A percentile compares a stretch with the other conserved stretches of the same genome.
These are phyloP conservation scores for Varecia variegata DNA, from an alignment of 2,797 vertebrate species.

Conservation along the genomic window DNA sequence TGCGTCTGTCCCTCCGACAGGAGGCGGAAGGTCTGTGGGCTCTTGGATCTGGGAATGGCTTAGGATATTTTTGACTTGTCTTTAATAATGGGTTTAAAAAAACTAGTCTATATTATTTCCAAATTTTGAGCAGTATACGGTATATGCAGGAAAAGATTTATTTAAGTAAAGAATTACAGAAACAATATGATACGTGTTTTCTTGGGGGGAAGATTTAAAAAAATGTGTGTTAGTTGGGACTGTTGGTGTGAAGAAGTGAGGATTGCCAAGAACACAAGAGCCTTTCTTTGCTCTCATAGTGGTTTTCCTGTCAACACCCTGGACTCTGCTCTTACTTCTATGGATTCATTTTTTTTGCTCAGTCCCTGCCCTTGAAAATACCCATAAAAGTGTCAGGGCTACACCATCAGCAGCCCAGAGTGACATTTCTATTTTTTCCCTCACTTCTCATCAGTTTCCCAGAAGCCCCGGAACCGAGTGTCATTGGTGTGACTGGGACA, in stretches of 20 bases:
- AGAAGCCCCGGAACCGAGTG: neutral
- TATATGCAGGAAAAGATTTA: neutral
- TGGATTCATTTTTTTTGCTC: neutral
- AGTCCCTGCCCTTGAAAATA: neutral
- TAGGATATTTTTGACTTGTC: neutral
- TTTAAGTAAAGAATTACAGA: neutral
- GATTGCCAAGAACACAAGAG: neutral
- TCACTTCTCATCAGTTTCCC: neutral
- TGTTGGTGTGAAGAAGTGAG: neutral
- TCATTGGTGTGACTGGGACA: rapidly evolving
- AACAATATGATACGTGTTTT: neutral
- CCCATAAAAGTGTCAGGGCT: too few relatives aligned
- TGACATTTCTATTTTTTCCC: too few relatives aligned
- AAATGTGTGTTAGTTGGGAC: neutral
- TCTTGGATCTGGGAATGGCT: neutral
- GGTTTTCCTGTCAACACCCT: neutral
- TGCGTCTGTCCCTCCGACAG: neutral
- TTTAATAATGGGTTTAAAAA: neutral
- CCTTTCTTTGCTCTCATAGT: too few relatives aligned
- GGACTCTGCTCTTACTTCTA: neutral
- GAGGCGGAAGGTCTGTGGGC: too few relatives aligned
- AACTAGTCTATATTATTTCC: neutral
- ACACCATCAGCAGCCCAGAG: too few relatives aligned
- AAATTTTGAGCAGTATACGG: neutral
- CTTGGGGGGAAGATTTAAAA: rapidly evolving